Evolutionary conservation across 2,888 invertebrate genomes (phyloP).

Genomic region (Rhagophthalmus giganteus): DNA sequence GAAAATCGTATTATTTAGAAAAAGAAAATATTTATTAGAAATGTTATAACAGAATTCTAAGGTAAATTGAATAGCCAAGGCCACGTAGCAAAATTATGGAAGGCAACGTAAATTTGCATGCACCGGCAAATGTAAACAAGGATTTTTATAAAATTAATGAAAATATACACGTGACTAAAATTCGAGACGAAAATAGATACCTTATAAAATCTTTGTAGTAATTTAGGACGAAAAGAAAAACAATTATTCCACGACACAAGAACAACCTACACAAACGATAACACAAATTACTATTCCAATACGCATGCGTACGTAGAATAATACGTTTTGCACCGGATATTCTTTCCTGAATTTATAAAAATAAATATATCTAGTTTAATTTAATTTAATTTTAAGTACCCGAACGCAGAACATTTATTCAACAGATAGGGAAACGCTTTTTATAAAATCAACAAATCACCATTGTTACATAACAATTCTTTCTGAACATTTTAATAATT

Average conservation of each 20-base stretch:
- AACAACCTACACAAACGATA: constrained; percentile 21
- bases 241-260: constrained; percentile 22
- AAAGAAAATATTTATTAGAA: constrained; percentile 1
- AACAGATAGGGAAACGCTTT: too few relatives aligned
- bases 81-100: constrained; percentile 40
- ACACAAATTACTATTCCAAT: constrained; percentile 4
- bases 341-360: too few relatives aligned
- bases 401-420: too few relatives aligned
- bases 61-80: constrained; percentile 33
- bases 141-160: background rate
- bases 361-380: too few relatives aligned
- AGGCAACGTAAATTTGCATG: constrained; percentile 7
- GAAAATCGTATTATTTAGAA: background rate
- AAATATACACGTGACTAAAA: background rate
- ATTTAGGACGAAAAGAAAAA: constrained; percentile 2
- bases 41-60: constrained; percentile 7
- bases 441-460: too few relatives aligned
- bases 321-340: too few relatives aligned
- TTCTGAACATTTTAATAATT: too few relatives aligned
- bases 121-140: constrained; percentile 1
- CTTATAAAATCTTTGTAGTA: background rate
- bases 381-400: too few relatives aligned
- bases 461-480: too few relatives aligned
- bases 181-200: background rate
- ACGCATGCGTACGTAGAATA: constrained; percentile 1